Percentiles rank a stretch among this genome's conserved stretches.
Conservation (phyloP, 1,140 invertebrate genomes). For the Pseudachorutes palmiensis region DNA sequence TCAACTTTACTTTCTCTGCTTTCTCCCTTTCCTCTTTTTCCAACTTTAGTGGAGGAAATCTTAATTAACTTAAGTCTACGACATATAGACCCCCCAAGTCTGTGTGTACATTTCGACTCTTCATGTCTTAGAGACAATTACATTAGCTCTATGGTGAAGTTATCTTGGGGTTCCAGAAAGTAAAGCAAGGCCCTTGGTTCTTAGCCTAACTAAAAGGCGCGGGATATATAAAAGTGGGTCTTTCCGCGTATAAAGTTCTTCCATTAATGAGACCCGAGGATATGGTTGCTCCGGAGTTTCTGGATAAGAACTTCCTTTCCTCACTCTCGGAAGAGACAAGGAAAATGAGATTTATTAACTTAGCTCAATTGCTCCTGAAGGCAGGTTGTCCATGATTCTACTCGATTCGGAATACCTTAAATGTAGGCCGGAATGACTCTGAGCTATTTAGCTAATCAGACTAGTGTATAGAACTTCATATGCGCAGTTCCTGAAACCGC, state of each 20-base stretch:
- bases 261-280: constrained; percentile 21
- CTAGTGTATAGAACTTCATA: too few relatives aligned
- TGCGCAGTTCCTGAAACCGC: too few relatives aligned
- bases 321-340: background rate
- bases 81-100: background rate
- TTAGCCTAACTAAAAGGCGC: too few relatives aligned
- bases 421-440: too few relatives aligned
- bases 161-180: background rate
- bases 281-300: constrained; percentile 10
- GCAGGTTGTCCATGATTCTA: too few relatives aligned
- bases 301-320: constrained; percentile 1
- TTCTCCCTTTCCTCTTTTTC: too few relatives aligned
- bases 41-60: too few relatives aligned
- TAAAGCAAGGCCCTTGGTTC: background rate
- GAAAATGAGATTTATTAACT: constrained; percentile 15
- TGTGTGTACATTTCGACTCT: background rate
- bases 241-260: constrained; percentile 1
- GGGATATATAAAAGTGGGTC: background rate
- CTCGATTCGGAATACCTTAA: too few relatives aligned
- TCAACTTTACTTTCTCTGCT: too few relatives aligned
- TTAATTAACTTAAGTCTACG: too few relatives aligned
- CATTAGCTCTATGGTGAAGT: background rate
- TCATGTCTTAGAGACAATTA: background rate
- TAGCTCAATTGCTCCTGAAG: background rate
- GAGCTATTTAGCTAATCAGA: too few relatives aligned